Base-by-base conservation (phyloP, 2,113 vertebrate genomes). In the Corvus moneduloides region DNA sequence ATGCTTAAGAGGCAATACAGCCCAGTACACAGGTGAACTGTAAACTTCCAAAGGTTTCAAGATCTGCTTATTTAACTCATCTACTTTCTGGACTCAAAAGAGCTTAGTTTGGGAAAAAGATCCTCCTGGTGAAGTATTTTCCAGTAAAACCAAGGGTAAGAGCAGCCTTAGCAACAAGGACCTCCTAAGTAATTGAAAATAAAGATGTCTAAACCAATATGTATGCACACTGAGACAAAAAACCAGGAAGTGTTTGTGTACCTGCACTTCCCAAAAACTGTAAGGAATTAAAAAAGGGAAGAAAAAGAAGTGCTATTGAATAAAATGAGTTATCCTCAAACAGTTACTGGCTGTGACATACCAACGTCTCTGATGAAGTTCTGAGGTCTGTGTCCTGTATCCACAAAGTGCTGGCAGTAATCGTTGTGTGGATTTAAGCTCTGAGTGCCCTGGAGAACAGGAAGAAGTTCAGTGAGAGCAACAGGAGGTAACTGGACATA, bases 371-470 rank as follows among this genome's bases (percentile, higher is more conserved):
- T 97, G 96, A 99, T 99, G 98, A 99, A 99, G 97, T 99, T 99
- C 96, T 99, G 99, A 20, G 99, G 99, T 78, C 99, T 98, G 84
- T 99, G 99, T 44, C 99, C 99, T 10, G 99, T 99, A 96, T 99
- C 99, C 83, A 99, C 99, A 95, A 99, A 99, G 92, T 99, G 99
- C n/a, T 99, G 99, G 96, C 99, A 99, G 92, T 99, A 99, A 94
- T 99, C 99, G 6, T 99, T 99, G 98, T 99, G 99, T 49, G 99
- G 99, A 96, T 99, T 99, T 93, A 99, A 98, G 95, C 99, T 99
- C 96, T 99, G 99, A 20, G 99, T 99, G 64, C 99, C 99, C 99
- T 99, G 95, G 27, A 89, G 83, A 93, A 96, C 35, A 95, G 90
- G 66, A 73, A 16, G 41, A 61, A 95, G 11, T 35, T 83, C 39